Base-by-base conservation (phyloP, 2,113 vertebrate genomes). In the Alligator sinensis region DNA sequence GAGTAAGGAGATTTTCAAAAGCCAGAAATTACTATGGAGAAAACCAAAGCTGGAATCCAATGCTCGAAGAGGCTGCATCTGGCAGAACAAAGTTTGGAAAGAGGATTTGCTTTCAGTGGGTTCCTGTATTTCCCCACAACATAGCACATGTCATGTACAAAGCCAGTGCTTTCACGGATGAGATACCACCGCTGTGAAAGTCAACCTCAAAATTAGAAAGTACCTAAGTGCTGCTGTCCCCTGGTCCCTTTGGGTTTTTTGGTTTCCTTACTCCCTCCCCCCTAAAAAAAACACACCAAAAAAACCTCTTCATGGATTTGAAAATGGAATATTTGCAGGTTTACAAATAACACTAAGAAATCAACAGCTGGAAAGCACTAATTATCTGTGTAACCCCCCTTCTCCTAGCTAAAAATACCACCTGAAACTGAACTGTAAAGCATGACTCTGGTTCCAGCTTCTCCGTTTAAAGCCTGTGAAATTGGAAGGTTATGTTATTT, bases 1-100 rank as follows among this genome's bases (percentile, higher is more conserved):
- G 96, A 98, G 96, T 97, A 97, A 98, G 97, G 97, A 97, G 94
- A 98, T 97, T 98, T 97, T 97, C 96, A 92, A 96, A 98, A 98
- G 93, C 96, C 97, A 97, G 95, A 97, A 98, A 97, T 97, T 96
- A 95, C 97, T 96, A 87, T 82, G 97, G 95, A 92, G 96, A 90
- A 96, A 97, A 96, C 94, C 95, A 83, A 86, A 63, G 84, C 92
- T 91, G 95, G 96, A 95, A 92, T 96, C 93, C 77, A 80, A 1
- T 70, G 58, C 91, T 90, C 96, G 86, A 74, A 81, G 18, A 82
- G 79, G 84, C 61, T 92, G 66, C 74, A 81, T 89, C 96, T 97
- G 96, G 97, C 95, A 93, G 63, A 60, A 60, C 87, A 92, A 93
- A 95, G 91, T 90, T 86, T 91, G 87, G 96, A 95, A 96, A 86